phyloP scores from a whole-genome alignment of 2,113 vertebrate genomes.

The Cardinalis cardinalis region DNA sequence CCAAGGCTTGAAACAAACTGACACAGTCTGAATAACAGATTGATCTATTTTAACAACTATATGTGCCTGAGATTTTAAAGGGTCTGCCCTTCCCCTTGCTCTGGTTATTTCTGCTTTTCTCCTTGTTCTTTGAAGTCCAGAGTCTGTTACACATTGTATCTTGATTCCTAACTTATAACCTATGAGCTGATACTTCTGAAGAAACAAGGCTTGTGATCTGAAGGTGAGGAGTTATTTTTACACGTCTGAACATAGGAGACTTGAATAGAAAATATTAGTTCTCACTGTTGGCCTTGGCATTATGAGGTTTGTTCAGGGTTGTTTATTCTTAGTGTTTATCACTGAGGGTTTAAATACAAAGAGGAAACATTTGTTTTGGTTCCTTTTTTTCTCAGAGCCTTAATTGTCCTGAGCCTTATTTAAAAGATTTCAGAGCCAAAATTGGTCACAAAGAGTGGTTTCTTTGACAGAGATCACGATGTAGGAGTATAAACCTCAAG shows the following conservation, averaged over 20 bases:
- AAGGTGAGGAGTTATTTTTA: background rate
- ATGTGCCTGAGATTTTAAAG: background rate
- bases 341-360: background rate
- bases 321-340: background rate
- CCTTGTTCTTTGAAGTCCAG: background rate
- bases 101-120: background rate
- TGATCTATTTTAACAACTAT: background rate
- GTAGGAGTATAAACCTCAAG: background rate
- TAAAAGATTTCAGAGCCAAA: background rate
- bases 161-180: background rate
- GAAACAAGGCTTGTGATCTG: background rate
- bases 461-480: background rate
- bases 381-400: background rate
- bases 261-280: background rate
- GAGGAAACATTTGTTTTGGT: background rate
- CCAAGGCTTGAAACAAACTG: background rate
- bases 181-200: background rate
- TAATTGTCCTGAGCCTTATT: background rate
- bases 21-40: background rate
- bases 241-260: background rate
- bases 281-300: background rate
- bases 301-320: background rate
- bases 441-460: fast-evolving
- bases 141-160: background rate
- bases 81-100: background rate